Percentiles rank a stretch among this genome's conserved stretches.
Conservation (phyloP, 2,113 vertebrate species). For the Psephotus haematonotus region DNA sequence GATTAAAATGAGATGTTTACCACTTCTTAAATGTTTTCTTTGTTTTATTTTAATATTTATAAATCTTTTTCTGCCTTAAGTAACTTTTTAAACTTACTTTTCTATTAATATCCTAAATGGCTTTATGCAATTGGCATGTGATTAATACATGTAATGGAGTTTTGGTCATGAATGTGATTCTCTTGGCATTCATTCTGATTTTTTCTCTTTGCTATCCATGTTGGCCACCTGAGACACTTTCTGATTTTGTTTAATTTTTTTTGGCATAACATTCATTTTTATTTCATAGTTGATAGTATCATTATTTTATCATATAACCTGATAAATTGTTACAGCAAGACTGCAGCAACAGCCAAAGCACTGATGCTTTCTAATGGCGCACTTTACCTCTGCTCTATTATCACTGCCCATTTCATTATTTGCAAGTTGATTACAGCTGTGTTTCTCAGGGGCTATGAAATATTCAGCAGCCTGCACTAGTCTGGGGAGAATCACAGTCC, state of each 20-base stretch:
- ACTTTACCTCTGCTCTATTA: slow-evolving; percentile 28
- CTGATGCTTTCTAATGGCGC: background rate
- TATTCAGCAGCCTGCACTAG: background rate
- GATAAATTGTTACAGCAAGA: slow-evolving; percentile 3
- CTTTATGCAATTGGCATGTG: background rate
- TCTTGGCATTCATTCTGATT: background rate
- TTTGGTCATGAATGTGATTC: background rate
- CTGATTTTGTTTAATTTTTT: background rate
- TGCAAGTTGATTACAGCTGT: slow-evolving; percentile 53
- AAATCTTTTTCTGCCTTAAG: background rate
- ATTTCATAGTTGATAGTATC: background rate
- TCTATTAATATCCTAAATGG: background rate
- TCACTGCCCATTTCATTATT: slow-evolving; percentile 65
- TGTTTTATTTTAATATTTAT: background rate
- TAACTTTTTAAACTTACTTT: background rate
- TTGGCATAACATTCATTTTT: background rate
- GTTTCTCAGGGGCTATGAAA: slow-evolving; percentile 50
- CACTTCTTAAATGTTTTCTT: background rate
- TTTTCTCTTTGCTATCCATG: background rate
- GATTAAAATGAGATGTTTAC: background rate
- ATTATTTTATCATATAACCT: slow-evolving; percentile 30
- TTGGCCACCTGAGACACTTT: background rate
- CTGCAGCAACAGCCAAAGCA: background rate
- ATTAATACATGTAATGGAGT: background rate
- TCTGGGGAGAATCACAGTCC: background rate